Evolutionary conservation across 2,113 vertebrate species (phyloP).

Genomic region (Synchiropus splendidus): DNA sequence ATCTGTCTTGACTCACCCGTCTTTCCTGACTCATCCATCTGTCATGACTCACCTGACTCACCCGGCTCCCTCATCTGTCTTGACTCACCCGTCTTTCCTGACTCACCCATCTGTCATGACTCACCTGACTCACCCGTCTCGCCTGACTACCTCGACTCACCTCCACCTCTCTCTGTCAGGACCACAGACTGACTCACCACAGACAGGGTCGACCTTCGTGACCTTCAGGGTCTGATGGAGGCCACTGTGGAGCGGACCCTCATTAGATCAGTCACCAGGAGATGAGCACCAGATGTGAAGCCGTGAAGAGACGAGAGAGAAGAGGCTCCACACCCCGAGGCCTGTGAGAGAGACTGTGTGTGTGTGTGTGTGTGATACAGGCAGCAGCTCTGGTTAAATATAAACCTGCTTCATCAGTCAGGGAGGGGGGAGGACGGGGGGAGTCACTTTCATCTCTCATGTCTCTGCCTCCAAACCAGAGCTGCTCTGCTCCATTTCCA

Average conservation of each 20-base stretch:
- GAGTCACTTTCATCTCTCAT: no score
- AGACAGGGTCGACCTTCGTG: no score
- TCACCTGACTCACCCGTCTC: not conserved
- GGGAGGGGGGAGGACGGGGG: no score
- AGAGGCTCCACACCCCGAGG: not conserved
- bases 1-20: not conserved
- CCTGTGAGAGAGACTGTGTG: slow-evolving; percentile 5
- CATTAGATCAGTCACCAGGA: not conserved
- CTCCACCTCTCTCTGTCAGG: no score
- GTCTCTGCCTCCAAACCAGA: no score
- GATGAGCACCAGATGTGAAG: not conserved
- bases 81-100: not conserved
- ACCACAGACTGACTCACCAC: no score
- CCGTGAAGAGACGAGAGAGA: not conserved
- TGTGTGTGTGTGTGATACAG: slow-evolving; percentile 9
- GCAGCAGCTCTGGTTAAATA: no score
- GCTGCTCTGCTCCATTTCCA: no score
- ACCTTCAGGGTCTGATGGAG: no score
- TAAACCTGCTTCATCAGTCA: no score
- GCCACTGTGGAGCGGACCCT: no score
- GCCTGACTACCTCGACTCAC: not conserved
- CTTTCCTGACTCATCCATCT: not conserved
- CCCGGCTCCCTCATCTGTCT: not conserved
- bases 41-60: not conserved
- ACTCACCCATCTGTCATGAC: not conserved